Evolutionary conservation across 2,797 vertebrate species (phyloP).

Genomic region (Natrix natrix): DNA sequence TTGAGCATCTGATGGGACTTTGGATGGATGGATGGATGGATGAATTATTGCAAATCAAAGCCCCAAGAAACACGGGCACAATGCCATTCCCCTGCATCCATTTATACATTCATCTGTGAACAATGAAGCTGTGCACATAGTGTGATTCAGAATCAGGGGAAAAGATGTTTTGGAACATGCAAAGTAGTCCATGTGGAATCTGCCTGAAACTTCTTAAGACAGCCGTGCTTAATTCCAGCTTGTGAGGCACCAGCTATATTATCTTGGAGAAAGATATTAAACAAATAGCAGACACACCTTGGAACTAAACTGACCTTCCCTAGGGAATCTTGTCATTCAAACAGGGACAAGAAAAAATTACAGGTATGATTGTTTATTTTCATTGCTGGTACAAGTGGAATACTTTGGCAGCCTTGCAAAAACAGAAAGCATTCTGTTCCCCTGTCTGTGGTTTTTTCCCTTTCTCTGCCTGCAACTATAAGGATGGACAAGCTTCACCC

Average conservation of each 20-base stretch:
- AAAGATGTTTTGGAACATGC: not conserved
- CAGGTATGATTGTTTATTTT: not conserved
- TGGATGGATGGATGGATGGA: not conserved
- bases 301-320: not conserved
- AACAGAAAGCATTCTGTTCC: not conserved
- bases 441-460: not conserved
- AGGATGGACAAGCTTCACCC: not conserved
- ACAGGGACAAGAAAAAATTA: not conserved
- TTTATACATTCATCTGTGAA: not conserved
- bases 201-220: not conserved
- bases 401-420: not conserved
- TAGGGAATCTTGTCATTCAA: not conserved
- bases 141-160: not conserved
- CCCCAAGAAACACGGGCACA: not conserved
- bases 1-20: not conserved
- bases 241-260: not conserved
- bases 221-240: not conserved
- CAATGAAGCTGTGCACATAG: not conserved
- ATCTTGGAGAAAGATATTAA: not conserved
- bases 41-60: not conserved
- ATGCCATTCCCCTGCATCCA: not conserved
- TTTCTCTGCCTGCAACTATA: not conserved
- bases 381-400: not conserved
- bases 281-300: not conserved
- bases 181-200: not conserved